Base-by-base conservation (phyloP, 92 coral and sea anemone species). In the Parazoanthus atlanticus region DNA sequence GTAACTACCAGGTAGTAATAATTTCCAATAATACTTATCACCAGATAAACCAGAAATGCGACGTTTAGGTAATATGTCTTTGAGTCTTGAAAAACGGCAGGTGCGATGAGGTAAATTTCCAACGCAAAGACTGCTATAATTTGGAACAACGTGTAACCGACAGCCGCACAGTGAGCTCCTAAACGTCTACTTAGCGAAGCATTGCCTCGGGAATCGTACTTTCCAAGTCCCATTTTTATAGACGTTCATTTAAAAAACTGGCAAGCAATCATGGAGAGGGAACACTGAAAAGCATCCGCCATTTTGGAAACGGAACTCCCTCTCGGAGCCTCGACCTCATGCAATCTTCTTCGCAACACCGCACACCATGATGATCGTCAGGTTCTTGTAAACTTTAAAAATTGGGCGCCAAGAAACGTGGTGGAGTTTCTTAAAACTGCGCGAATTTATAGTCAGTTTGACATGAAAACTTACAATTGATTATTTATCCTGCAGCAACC, bases 1-100 rank as follows among this genome's bases (percentile, higher is more conserved):
- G 93, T 81, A 23, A 73, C 74, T 64, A 95, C 84, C 23, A 92
- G 71, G 84, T 78, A 89, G 78, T 94, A 95, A 64, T 93, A 95
- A 41, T 81, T 91, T 54, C 92, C 94, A 82, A 30, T 49, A 77
- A 89, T 36, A 85, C 74, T 92, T 41, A 92, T 84, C 96, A 88
- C 90, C 31, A 80, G 82, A 88, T 89, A 95, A 10, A 94, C 16
- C 78, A 91, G 86, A 21, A 85, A 33, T 0, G 31, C 73, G 21
- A 95, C 49, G 73, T 93, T 93, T 33, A 84, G 71, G 25, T 67
- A 79, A 81, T 86, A 89, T 34, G 49, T 30, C n/a, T 12, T 56
- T 3, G 91, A 78, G 77, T 90, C 69, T 77, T 47, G 70, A 76
- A 92, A 93, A 73, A 95, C 75, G 23, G 73, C 91, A 13, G 98